Conservation (phyloP, 2,113 vertebrate species). For the Etia nguti region DNA sequence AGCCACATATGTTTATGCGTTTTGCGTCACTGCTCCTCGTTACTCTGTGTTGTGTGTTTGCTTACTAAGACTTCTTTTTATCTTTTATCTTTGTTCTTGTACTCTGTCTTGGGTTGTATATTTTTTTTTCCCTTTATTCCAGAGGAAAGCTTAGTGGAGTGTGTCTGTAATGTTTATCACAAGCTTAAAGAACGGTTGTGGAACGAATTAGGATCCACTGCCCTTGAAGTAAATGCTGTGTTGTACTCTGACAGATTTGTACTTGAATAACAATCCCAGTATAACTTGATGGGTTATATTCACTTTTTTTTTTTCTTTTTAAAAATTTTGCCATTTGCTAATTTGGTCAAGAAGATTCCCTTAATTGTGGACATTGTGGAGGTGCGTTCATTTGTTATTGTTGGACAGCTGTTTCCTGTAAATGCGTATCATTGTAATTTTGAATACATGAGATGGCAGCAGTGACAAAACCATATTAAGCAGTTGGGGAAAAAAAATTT, state of each 20-base stretch:
- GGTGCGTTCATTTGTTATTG: background rate
- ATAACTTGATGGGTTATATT: background rate
- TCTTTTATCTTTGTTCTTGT: background rate
- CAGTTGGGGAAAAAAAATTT: background rate
- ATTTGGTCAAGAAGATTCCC: background rate
- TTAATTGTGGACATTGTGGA: background rate
- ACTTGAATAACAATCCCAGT: background rate
- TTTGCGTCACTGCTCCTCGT: conserved; percentile 7
- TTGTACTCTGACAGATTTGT: background rate
- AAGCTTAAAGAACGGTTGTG: background rate
- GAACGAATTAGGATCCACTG: background rate
- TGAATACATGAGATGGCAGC: background rate
- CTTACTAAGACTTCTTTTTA: background rate
- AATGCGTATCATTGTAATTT: background rate
- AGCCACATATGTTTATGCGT: conserved; percentile 8
- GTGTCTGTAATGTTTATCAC: background rate
- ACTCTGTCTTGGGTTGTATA: background rate
- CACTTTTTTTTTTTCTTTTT: background rate
- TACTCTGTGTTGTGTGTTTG: background rate
- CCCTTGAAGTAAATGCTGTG: background rate
- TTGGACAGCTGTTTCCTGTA: background rate
- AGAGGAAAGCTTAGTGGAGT: background rate
- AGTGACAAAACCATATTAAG: background rate
- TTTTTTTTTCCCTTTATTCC: background rate
- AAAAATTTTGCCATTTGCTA: background rate